Conservation (phyloP, 2,797 vertebrate genomes). For the Spinus pinus region DNA sequence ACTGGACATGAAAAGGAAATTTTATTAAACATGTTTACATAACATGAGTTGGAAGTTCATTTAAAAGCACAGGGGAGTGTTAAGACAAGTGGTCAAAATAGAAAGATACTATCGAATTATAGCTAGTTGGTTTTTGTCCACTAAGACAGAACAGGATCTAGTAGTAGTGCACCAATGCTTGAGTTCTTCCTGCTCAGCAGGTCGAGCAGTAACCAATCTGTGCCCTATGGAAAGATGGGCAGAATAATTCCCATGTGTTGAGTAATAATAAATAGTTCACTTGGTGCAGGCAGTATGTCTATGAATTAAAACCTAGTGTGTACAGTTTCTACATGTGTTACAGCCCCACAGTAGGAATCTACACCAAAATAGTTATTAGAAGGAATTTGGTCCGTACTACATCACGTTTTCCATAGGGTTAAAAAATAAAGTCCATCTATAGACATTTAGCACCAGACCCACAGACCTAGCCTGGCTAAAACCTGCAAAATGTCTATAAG, state of each 20-base stretch:
- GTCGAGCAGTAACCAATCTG: slow-evolving; percentile 78
- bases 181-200: slow-evolving; percentile 80
- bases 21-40: slow-evolving; percentile 92
- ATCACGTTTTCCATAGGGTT: slow-evolving; percentile 82
- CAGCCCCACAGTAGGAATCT: slow-evolving; percentile 85
- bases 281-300: slow-evolving; percentile 86
- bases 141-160: slow-evolving; percentile 80
- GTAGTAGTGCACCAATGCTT: slow-evolving; percentile 78
- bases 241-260: slow-evolving; percentile 83
- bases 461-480: slow-evolving; percentile 81
- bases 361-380: slow-evolving; percentile 87
- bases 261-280: slow-evolving; percentile 85
- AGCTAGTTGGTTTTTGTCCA: slow-evolving; percentile 77
- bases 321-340: slow-evolving; percentile 83
- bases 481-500: slow-evolving; percentile 86
- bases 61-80: slow-evolving; percentile 88
- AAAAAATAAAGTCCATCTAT: slow-evolving; percentile 85
- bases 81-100: slow-evolving; percentile 85
- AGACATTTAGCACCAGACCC: slow-evolving; percentile 92
- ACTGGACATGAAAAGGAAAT: slow-evolving; percentile 91
- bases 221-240: slow-evolving; percentile 76
- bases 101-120: slow-evolving; percentile 83
- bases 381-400: slow-evolving; percentile 86
- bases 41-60: slow-evolving; percentile 87
- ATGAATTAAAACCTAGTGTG: slow-evolving; percentile 83